These are phyloP conservation scores for Phoebastria nigripes DNA, from an alignment of 2,797 vertebrate species.

Conservation along the genomic window DNA sequence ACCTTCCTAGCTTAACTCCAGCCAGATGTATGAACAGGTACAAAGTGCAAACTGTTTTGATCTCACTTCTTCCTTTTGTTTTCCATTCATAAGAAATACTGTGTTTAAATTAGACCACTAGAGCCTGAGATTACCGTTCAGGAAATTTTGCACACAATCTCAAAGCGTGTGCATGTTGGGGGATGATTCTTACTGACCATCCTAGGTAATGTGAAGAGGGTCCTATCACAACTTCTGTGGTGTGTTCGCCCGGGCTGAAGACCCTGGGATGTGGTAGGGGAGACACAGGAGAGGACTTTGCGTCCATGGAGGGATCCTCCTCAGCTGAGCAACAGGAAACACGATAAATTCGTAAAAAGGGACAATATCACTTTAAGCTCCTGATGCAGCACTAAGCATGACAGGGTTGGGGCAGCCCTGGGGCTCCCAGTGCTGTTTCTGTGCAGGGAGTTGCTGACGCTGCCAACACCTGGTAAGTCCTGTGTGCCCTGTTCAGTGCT, in stretches of 20 bases:
- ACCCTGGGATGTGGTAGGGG: background rate
- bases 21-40: background rate
- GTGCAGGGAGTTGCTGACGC: background rate
- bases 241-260: background rate
- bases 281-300: background rate
- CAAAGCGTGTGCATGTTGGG: background rate
- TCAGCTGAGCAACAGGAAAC: background rate
- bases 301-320: background rate
- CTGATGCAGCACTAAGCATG: no score
- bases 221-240: background rate
- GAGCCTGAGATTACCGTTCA: background rate
- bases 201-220: background rate
- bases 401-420: no score
- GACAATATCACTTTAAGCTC: background rate
- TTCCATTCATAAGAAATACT: background rate
- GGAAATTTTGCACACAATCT: background rate
- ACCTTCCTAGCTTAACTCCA: background rate
- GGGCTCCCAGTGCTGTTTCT: background rate
- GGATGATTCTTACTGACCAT: background rate
- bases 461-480: background rate
- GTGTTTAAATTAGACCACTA: background rate
- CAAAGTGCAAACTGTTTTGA: background rate
- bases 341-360: background rate
- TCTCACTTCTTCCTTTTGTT: background rate
- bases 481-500: accelerated